These are phyloP conservation scores for Scaptodrosophila lebanonensis DNA, from an alignment of 1,140 invertebrate genomes.

Conservation along the genomic window DNA sequence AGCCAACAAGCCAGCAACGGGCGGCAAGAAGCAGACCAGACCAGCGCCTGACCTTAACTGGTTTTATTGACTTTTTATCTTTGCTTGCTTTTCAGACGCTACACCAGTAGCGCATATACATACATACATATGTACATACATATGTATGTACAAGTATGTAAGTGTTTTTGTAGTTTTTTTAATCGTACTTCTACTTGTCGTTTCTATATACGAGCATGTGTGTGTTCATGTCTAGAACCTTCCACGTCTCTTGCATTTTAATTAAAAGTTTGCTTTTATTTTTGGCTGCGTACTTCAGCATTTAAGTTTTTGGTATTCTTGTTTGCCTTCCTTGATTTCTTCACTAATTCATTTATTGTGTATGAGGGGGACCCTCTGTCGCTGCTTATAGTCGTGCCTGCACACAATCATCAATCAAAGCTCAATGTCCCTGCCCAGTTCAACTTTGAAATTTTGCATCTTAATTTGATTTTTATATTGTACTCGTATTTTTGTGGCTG, in stretches of 20 bases:
- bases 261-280: constrained; percentile 9
- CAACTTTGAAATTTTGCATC: constrained; percentile 42
- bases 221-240: constrained; percentile 50
- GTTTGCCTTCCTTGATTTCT: too few relatives aligned
- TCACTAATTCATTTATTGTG: too few relatives aligned
- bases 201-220: too few relatives aligned
- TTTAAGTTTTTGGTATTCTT: too few relatives aligned
- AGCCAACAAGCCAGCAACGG: constrained; percentile 26
- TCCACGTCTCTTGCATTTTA: constrained; percentile 54
- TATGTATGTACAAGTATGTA: constrained; percentile 15
- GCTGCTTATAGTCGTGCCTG: too few relatives aligned
- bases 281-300: too few relatives aligned
- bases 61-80: constrained; percentile 66
- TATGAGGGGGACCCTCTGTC: too few relatives aligned
- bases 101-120: too few relatives aligned
- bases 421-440: background rate
- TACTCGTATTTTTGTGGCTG: constrained; percentile 28
- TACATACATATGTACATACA: too few relatives aligned
- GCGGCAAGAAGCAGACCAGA: constrained; percentile 4
- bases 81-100: too few relatives aligned
- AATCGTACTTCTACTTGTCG: too few relatives aligned
- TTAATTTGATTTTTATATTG: constrained; percentile 63
- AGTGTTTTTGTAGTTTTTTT: constrained; percentile 5
- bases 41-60: constrained; percentile 60
- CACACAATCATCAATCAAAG: too few relatives aligned